Percentiles rank a stretch among this genome's conserved stretches.
Evolutionary conservation across 2,113 vertebrate genomes (phyloP).

Genomic region (Apteryx owenii): DNA sequence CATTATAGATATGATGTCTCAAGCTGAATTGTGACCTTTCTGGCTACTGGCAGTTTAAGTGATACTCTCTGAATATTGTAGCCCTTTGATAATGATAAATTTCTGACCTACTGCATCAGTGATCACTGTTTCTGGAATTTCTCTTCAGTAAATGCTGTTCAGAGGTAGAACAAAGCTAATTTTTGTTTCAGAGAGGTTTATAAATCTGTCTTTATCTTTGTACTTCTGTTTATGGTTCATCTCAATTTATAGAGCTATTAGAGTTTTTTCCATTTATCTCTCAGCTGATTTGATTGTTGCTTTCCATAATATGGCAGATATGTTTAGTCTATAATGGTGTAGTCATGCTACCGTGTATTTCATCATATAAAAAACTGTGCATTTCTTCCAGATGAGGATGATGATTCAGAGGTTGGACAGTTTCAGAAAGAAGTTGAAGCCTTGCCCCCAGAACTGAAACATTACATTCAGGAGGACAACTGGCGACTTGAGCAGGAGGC

Average conservation of each 20-base stretch:
- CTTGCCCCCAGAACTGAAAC: conserved; percentile 82
- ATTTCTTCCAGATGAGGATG: conserved; percentile 35
- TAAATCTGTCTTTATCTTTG: not conserved
- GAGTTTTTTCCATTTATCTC: not conserved
- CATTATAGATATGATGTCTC: not conserved
- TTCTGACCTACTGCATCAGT: not conserved
- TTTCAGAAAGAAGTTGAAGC: conserved; percentile 82
- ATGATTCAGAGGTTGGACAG: conserved; percentile 76
- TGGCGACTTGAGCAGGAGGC: conserved; percentile 92
- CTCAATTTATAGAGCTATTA: not conserved
- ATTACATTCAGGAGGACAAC: conserved; percentile 91
- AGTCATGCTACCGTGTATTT: accelerated
- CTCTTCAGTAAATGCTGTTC: not conserved
- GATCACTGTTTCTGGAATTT: accelerated
- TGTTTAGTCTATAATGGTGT: not conserved
- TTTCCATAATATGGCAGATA: accelerated
- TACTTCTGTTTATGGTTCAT: not conserved
- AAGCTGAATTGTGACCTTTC: not conserved
- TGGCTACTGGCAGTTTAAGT: not conserved
- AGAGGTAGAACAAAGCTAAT: not conserved
- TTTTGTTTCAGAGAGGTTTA: not conserved
- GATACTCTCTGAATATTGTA: not conserved
- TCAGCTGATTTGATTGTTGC: not conserved
- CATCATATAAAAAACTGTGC: accelerated
- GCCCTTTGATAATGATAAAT: not conserved